These are phyloP conservation scores for Vandiemenella viatica DNA, from an alignment of 2,888 invertebrate species.

Conservation along the genomic window DNA sequence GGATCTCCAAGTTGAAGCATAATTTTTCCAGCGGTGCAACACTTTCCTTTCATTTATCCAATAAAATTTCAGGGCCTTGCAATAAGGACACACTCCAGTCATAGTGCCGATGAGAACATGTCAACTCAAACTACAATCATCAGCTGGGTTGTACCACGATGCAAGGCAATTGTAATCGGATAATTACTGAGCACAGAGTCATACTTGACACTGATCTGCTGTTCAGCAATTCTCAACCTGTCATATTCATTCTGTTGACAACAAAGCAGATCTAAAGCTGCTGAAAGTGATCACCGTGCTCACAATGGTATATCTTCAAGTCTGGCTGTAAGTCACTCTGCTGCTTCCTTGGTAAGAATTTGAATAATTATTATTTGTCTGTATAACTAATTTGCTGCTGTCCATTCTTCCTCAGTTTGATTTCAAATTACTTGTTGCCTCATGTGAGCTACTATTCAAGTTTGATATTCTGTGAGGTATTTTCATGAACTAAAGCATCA, in stretches of 20 bases:
- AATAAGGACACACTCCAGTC: slow-evolving; percentile 6
- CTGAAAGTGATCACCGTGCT: slow-evolving; percentile 2
- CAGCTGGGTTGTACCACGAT: slow-evolving; percentile 13
- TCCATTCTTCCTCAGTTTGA: not conserved
- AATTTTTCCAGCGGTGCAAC: not conserved
- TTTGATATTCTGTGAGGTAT: slow-evolving; percentile 1
- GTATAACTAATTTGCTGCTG: not conserved
- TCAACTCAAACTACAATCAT: slow-evolving; percentile 8
- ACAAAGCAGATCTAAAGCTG: slow-evolving; percentile 8
- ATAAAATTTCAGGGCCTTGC: slow-evolving; percentile 1
- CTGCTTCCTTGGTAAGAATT: no score
- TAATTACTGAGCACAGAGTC: slow-evolving; percentile 9
- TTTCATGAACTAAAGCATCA: not conserved
- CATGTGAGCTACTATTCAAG: not conserved
- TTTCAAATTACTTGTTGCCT: not conserved
- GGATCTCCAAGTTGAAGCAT: slow-evolving; percentile 4
- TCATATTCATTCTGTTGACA: slow-evolving; percentile 8
- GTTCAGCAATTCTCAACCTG: slow-evolving; percentile 11
- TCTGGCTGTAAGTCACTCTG: slow-evolving; percentile 3
- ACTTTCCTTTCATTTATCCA: no score
- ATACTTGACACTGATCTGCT: slow-evolving; percentile 12
- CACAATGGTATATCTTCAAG: not conserved
- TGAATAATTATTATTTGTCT: not conserved
- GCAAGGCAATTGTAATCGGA: slow-evolving; percentile 10
- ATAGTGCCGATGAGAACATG: slow-evolving; percentile 3